These are phyloP conservation scores for Macheiramphus alcinus DNA, from an alignment of 2,113 vertebrate species.

Conservation along the genomic window DNA sequence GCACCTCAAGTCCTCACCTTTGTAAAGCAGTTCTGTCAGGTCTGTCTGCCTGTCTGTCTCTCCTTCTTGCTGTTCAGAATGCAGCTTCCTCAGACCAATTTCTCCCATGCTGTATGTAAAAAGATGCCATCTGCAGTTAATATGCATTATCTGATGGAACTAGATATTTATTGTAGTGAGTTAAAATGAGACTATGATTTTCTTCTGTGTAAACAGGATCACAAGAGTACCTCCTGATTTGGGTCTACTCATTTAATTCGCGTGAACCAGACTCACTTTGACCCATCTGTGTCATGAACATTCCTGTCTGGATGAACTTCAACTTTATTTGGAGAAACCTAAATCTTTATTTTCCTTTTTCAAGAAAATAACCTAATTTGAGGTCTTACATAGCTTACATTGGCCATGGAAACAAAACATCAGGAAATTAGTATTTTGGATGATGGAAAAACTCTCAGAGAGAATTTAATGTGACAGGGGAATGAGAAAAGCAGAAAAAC, in stretches of 20 bases:
- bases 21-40: not conserved
- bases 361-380: not conserved
- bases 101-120: not conserved
- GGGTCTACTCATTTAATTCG: not conserved
- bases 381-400: not conserved
- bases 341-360: not conserved
- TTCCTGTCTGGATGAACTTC: not conserved
- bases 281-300: not conserved
- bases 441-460: not conserved
- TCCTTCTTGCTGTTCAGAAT: not conserved
- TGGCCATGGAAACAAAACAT: not conserved
- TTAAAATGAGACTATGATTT: not conserved
- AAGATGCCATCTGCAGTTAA: not conserved
- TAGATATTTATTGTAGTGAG: not conserved
- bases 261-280: not conserved
- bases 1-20: not conserved
- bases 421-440: not conserved
- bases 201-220: not conserved
- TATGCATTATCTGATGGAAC: not conserved
- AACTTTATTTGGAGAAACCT: not conserved
- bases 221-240: not conserved
- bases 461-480: not conserved
- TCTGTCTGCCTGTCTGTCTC: not conserved
- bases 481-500: slow-evolving; percentile 3
- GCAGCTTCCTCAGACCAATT: not conserved